Evolutionary conservation across 2,888 invertebrate genomes (phyloP).

Genomic region (Lucinisca nassula): DNA sequence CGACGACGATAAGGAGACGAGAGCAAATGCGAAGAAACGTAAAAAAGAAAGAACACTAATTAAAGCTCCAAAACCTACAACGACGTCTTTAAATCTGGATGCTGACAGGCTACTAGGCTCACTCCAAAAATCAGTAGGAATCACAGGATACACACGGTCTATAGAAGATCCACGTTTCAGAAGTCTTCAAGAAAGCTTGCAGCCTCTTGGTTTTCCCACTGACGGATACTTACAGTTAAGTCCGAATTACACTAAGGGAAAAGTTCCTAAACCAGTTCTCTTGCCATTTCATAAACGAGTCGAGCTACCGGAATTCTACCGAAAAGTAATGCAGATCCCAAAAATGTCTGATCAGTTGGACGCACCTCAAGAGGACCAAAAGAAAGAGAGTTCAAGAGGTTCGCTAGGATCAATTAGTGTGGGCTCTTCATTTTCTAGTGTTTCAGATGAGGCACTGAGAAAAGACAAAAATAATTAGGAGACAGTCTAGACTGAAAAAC

Average conservation of each 20-base stretch:
- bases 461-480: too few species aligned
- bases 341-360: background rate
- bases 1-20: slow-evolving; percentile 24
- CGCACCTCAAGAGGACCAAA: background rate
- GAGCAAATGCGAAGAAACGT: slow-evolving; percentile 18
- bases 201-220: slow-evolving; percentile 63
- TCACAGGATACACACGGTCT: slow-evolving; percentile 43
- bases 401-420: background rate
- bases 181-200: slow-evolving; percentile 69
- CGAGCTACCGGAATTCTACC: slow-evolving; percentile 35
- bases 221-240: slow-evolving; percentile 81
- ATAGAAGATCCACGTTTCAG: slow-evolving; percentile 78
- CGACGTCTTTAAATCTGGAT: background rate
- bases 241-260: slow-evolving; percentile 66
- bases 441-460: too few species aligned
- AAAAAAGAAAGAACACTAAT: background rate
- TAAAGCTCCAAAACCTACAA: background rate
- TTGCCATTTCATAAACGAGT: slow-evolving; percentile 4
- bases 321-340: background rate
- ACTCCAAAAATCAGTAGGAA: background rate
- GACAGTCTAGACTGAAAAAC: too few species aligned
- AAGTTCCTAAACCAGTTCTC: background rate
- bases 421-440: background rate
- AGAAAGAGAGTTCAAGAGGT: background rate
- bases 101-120: background rate